Conservation (phyloP, 2,888 invertebrate genomes). For the Elmis aenea region DNA sequence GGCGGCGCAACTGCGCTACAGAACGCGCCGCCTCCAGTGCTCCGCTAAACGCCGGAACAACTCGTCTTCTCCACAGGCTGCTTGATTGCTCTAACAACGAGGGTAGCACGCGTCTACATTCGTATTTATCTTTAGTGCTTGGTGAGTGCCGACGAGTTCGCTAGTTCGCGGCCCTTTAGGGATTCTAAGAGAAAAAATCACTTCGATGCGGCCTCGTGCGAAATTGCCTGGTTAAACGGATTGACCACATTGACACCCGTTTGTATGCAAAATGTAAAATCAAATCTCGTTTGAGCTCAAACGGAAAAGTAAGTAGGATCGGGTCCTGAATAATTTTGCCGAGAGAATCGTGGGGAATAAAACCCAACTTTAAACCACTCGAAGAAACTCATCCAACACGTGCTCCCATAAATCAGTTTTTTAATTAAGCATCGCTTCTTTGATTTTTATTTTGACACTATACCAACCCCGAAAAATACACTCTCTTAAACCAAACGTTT, state of each 20-base stretch:
- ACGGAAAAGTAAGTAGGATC: constrained; percentile 12
- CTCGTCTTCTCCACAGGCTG: constrained; percentile 21
- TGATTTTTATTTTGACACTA: too few relatives aligned
- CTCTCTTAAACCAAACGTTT: too few relatives aligned
- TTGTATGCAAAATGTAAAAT: constrained; percentile 16
- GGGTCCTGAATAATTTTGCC: too few relatives aligned
- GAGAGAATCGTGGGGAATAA: too few relatives aligned
- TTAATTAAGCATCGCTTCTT: too few relatives aligned
- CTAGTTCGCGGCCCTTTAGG: constrained; percentile 11
- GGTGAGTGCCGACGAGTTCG: constrained; percentile 17
- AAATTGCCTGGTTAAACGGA: constrained; percentile 15
- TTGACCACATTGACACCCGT: constrained; percentile 16
- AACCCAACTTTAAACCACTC: too few relatives aligned
- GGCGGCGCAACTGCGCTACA: constrained; percentile 26
- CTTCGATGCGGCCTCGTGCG: constrained; percentile 13
- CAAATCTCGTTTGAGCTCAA: constrained; percentile 13
- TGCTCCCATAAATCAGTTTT: too few relatives aligned
- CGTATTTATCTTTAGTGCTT: constrained; percentile 13
- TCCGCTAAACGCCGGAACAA: constrained; percentile 28
- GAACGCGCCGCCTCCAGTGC: constrained; percentile 27
- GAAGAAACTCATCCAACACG: too few relatives aligned
- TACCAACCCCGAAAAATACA: too few relatives aligned
- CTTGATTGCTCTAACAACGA: constrained; percentile 19
- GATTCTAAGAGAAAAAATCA: constrained; percentile 9
- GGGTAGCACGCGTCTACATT: constrained; percentile 18